Conservation (phyloP, 1,140 invertebrate genomes). For the Meloidogyne floridensis region DNA sequence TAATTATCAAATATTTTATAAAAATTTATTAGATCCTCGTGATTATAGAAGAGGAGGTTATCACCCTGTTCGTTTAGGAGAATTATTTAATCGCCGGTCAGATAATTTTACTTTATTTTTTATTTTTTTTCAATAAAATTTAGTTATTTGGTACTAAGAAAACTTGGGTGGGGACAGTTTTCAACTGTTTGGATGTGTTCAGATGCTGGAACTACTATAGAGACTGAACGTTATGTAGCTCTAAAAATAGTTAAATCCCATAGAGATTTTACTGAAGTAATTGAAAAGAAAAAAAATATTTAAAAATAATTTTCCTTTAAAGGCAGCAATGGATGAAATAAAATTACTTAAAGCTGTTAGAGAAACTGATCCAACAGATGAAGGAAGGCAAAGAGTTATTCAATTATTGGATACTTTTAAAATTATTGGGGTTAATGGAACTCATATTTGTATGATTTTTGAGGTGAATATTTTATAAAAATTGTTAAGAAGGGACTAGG, state of each 20-base stretch:
- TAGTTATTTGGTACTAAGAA: conserved; percentile 34
- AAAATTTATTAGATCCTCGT: conserved; percentile 14
- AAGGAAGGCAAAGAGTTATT: conserved; percentile 89
- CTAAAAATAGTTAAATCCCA: conserved; percentile 98
- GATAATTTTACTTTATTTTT: not conserved
- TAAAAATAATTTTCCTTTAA: not conserved
- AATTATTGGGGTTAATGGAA: conserved; percentile 80
- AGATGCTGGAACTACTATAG: conserved; percentile 76
- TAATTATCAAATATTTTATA: not conserved
- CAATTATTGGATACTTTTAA: conserved; percentile 79
- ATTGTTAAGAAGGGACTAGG: too few species aligned
- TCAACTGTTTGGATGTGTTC: conserved; percentile 55
- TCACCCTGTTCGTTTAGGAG: conserved; percentile 24
- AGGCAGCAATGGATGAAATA: conserved; percentile 94
- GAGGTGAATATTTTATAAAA: conserved; percentile 33
- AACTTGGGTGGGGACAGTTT: conserved; percentile 46
- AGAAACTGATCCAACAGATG: conserved; percentile 77
- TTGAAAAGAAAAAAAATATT: not conserved
- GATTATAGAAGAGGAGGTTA: conserved; percentile 28
- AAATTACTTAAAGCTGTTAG: conserved; percentile 65
- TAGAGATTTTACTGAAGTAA: conserved; percentile 85
- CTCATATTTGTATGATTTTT: conserved; percentile 70
- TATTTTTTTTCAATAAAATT: not conserved
- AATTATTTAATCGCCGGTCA: conserved; percentile 27
- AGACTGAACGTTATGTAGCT: conserved; percentile 75